Conservation (phyloP, 2,797 vertebrate species). For the Pogoniulus pusillus region DNA sequence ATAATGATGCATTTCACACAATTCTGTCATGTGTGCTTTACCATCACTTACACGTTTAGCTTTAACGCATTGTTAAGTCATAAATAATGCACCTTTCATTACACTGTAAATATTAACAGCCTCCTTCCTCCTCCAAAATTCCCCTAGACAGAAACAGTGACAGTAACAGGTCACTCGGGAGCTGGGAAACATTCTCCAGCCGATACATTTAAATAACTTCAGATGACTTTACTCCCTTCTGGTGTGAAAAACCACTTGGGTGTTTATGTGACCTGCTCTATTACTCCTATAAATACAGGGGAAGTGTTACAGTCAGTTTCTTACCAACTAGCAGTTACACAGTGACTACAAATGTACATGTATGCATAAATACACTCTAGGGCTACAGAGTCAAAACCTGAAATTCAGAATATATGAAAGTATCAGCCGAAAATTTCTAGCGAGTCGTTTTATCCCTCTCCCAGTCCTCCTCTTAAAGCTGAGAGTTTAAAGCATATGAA, state of each 20-base stretch:
- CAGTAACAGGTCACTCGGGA: not conserved
- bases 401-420: not conserved
- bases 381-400: not conserved
- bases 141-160: not conserved
- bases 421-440: not conserved
- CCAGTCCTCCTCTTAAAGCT: not conserved
- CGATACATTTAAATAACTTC: slow-evolving; percentile 10
- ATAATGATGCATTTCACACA: not conserved
- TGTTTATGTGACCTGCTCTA: slow-evolving; percentile 31
- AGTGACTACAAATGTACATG: too few relatives aligned
- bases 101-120: not conserved
- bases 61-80: not conserved
- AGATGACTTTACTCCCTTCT: slow-evolving; percentile 35
- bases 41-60: not conserved
- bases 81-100: not conserved
- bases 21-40: not conserved
- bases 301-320: not conserved
- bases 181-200: not conserved
- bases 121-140: not conserved
- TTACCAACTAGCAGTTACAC: not conserved
- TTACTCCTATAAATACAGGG: slow-evolving; percentile 23
- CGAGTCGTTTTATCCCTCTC: accelerated
- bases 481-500: not conserved
- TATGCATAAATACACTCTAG: not conserved
- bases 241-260: slow-evolving; percentile 32